Conservation (phyloP, 1,140 invertebrate genomes). For the Acromyrmex charruanus region DNA sequence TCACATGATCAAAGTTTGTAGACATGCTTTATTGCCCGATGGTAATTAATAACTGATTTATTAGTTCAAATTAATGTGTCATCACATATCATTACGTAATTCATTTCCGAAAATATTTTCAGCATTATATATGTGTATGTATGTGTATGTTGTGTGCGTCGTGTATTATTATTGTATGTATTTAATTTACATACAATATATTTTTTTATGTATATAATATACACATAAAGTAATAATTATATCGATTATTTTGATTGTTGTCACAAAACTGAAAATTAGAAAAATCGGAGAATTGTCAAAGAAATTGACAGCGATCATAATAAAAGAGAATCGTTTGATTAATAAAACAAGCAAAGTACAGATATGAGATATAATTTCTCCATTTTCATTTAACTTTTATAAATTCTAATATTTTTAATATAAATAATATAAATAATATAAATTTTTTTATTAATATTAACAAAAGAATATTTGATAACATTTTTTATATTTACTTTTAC, state of each 20-base stretch:
- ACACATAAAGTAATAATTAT: background rate
- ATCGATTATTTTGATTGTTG: too few relatives aligned
- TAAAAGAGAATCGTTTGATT: conserved; percentile 25
- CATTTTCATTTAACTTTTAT: background rate
- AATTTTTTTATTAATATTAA: too few relatives aligned
- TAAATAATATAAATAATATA: too few relatives aligned
- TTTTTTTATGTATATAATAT: background rate
- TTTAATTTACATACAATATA: background rate
- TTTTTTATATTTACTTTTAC: too few relatives aligned
- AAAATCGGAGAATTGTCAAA: too few relatives aligned
- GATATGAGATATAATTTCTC: background rate
- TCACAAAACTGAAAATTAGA: too few relatives aligned
- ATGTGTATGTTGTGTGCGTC: background rate
- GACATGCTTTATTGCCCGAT: background rate
- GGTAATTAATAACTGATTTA: background rate
- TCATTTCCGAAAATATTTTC: background rate
- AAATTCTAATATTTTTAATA: too few relatives aligned
- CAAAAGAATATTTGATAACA: too few relatives aligned
- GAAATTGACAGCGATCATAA: background rate
- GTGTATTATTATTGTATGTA: background rate
- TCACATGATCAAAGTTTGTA: background rate
- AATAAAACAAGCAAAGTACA: background rate
- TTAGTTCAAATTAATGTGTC: background rate
- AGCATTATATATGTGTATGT: background rate
- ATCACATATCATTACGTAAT: background rate